phyloP scores from a whole-genome alignment of 2,113 vertebrate species.

The Gulo gulo region DNA sequence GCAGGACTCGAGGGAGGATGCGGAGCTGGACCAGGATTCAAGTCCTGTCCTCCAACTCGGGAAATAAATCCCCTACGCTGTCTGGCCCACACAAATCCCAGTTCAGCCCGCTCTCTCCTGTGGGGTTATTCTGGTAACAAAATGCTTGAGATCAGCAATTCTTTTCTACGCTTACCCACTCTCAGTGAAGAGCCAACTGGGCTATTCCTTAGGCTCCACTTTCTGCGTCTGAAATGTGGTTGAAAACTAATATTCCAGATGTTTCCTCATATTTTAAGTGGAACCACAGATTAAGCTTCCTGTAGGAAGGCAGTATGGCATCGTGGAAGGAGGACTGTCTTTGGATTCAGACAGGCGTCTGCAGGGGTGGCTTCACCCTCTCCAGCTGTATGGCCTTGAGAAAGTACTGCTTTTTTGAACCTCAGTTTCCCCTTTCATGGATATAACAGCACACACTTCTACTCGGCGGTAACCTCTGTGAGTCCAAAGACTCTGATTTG shows the following conservation, averaged over 20 bases:
- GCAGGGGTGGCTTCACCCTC: not conserved
- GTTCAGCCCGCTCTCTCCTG: constrained; percentile 57
- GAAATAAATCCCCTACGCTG: constrained; percentile 71
- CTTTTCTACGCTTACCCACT: constrained; percentile 72
- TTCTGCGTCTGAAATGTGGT: constrained; percentile 75
- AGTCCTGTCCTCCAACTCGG: constrained; percentile 39
- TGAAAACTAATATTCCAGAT: constrained; percentile 80
- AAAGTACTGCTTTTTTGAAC: not conserved
- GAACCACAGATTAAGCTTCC: constrained; percentile 74
- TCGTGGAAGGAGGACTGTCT: not conserved
- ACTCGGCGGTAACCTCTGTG: not conserved
- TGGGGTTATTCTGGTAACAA: constrained; percentile 72
- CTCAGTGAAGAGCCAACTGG: constrained; percentile 66
- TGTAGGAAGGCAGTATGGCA: constrained; percentile 66
- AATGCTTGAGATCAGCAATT: constrained; percentile 76
- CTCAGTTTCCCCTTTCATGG: not conserved
- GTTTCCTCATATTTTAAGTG: constrained; percentile 78
- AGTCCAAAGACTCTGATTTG: not conserved
- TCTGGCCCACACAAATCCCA: constrained; percentile 72
- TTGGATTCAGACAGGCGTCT: not conserved
- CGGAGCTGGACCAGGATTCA: constrained; percentile 27
- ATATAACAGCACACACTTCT: not conserved
- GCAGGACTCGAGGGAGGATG: constrained; percentile 53
- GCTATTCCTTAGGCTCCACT: constrained; percentile 75
- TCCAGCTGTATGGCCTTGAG: not conserved